These are phyloP conservation scores for Semnornis frantzii DNA, from an alignment of 2,113 vertebrate genomes.

Conservation along the genomic window DNA sequence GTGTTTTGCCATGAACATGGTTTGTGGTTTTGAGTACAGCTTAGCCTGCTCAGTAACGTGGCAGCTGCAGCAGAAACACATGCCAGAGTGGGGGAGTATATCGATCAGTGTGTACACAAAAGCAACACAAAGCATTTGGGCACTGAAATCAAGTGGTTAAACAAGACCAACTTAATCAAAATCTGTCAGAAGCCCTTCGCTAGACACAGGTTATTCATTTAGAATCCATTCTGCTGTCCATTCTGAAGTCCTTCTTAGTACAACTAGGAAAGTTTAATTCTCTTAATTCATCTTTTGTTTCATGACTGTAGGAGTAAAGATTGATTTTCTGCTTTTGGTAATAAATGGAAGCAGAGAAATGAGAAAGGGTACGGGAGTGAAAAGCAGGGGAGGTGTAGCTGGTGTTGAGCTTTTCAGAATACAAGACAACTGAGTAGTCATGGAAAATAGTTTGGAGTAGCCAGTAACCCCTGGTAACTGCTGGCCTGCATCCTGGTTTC, in stretches of 20 bases:
- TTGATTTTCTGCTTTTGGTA: conserved; percentile 13
- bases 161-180: conserved; percentile 13
- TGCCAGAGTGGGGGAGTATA: neutral
- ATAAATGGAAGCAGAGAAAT: neutral
- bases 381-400: neutral
- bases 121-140: neutral
- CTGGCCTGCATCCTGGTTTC: neutral
- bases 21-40: neutral
- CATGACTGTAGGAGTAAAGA: neutral
- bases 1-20: neutral
- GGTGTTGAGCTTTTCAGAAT: neutral
- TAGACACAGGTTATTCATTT: conserved; percentile 5
- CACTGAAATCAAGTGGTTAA: conserved; percentile 20
- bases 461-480: neutral
- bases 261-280: neutral
- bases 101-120: neutral
- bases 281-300: neutral
- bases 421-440: neutral
- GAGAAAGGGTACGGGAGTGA: neutral
- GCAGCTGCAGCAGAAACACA: neutral
- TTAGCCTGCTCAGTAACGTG: neutral
- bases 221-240: conserved; percentile 4
- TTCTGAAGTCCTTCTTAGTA: conserved; percentile 10
- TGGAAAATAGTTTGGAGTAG: neutral
- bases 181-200: neutral